Percentiles rank a stretch among this genome's conserved stretches.
Conservation (phyloP, 2,888 invertebrate species). For the Calameuta pallipes region DNA sequence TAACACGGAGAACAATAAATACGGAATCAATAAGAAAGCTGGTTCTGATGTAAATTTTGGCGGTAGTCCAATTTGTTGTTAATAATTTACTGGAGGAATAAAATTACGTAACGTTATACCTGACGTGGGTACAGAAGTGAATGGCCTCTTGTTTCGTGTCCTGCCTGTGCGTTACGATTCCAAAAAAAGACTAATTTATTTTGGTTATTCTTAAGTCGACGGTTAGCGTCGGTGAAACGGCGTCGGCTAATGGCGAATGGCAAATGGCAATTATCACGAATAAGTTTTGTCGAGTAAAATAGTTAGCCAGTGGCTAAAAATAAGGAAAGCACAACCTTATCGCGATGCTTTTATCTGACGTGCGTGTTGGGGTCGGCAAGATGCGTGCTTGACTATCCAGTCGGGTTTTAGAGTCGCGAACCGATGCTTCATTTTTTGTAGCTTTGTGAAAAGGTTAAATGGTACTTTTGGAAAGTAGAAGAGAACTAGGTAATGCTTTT, state of each 20-base stretch:
- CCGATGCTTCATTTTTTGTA: background rate
- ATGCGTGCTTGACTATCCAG: background rate
- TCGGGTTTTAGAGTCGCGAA: background rate
- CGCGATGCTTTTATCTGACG: background rate
- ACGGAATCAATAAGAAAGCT: background rate
- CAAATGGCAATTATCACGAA: background rate
- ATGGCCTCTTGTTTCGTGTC: background rate
- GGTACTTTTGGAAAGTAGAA: background rate
- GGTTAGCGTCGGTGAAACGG: background rate
- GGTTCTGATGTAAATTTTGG: background rate
- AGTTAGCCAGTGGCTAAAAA: background rate
- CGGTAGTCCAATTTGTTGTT: background rate
- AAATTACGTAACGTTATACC: background rate
- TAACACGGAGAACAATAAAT: background rate
- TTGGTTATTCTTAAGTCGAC: background rate
- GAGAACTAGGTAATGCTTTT: background rate
- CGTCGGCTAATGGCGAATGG: background rate
- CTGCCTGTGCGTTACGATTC: background rate
- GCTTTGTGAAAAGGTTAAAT: background rate
- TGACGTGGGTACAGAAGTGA: background rate
- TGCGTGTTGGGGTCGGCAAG: background rate
- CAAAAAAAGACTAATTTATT: background rate
- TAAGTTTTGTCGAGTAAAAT: background rate
- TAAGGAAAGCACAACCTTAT: background rate
- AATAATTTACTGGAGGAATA: background rate